phyloP scores from a whole-genome alignment of 2,888 invertebrate genomes.

The Agelastica alni region DNA sequence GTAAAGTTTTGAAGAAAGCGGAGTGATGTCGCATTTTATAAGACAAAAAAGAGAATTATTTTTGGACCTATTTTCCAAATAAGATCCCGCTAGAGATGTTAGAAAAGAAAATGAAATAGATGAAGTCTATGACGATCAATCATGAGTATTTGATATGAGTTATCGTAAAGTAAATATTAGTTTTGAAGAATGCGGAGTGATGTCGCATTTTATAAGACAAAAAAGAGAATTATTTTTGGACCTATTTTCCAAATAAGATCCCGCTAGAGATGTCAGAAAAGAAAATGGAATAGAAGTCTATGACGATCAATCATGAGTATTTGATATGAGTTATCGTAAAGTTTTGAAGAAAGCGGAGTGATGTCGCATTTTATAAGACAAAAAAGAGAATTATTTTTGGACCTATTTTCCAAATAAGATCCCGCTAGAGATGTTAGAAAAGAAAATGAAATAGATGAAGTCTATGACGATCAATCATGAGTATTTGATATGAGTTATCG shows the following conservation, averaged over 20 bases:
- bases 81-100: slow-evolving; percentile 70
- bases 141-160: slow-evolving; percentile 9
- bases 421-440: slow-evolving; percentile 64
- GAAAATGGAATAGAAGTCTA: too few species aligned
- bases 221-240: too few species aligned
- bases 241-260: too few species aligned
- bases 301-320: too few species aligned
- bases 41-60: slow-evolving; percentile 67
- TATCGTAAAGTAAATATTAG: background rate
- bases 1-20: slow-evolving; percentile 62
- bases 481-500: slow-evolving; percentile 6
- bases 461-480: slow-evolving; percentile 34
- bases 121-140: slow-evolving; percentile 35
- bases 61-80: slow-evolving; percentile 67
- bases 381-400: slow-evolving; percentile 66
- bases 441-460: slow-evolving; percentile 41
- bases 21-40: slow-evolving; percentile 67
- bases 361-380: slow-evolving; percentile 68
- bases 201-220: too few species aligned
- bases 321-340: too few species aligned
- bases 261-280: too few species aligned
- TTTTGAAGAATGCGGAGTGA: too few species aligned
- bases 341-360: slow-evolving; percentile 64
- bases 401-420: slow-evolving; percentile 70
- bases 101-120: slow-evolving; percentile 47